Percentiles rank a stretch among this genome's conserved stretches.
Evolutionary conservation across 2,888 invertebrate species (phyloP).

Genomic region (Sinopyrophorus schimmeli): DNA sequence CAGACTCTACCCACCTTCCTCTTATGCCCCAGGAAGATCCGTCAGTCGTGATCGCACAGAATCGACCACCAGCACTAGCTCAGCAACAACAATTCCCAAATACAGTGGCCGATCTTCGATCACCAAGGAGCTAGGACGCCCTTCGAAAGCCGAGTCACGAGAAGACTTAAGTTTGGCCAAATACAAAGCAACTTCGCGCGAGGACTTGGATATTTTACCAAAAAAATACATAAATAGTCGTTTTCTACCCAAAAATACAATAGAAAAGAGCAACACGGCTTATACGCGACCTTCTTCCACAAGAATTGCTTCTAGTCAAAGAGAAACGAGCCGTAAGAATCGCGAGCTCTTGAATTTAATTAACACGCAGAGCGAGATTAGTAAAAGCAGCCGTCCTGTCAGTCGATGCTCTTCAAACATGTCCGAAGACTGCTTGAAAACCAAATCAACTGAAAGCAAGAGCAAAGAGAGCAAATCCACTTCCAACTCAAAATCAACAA

Average conservation of each 20-base stretch:
- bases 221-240: conserved; percentile 54
- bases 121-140: conserved; percentile 35
- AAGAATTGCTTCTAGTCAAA: conserved; percentile 39
- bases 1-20: conserved; percentile 58
- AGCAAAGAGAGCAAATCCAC: background rate
- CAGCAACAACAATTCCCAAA: conserved; percentile 46
- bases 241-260: conserved; percentile 53
- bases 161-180: conserved; percentile 38
- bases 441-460: background rate
- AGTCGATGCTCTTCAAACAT: conserved; percentile 44
- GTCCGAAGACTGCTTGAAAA: conserved; percentile 15
- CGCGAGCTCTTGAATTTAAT: conserved; percentile 51
- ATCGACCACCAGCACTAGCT: conserved; percentile 38
- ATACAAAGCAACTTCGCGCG: conserved; percentile 43
- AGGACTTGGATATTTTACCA: conserved; percentile 46
- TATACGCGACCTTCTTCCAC: conserved; percentile 48
- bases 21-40: conserved; percentile 55
- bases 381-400: conserved; percentile 43
- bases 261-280: conserved; percentile 54
- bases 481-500: conserved; percentile 3
- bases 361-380: conserved; percentile 48
- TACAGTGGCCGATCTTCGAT: conserved; percentile 44
- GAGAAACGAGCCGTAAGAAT: conserved; percentile 52
- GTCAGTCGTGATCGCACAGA: conserved; percentile 49
- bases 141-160: conserved; percentile 38